Base-by-base conservation (phyloP, 2,888 invertebrate species). In the Limenitis arthemis region DNA sequence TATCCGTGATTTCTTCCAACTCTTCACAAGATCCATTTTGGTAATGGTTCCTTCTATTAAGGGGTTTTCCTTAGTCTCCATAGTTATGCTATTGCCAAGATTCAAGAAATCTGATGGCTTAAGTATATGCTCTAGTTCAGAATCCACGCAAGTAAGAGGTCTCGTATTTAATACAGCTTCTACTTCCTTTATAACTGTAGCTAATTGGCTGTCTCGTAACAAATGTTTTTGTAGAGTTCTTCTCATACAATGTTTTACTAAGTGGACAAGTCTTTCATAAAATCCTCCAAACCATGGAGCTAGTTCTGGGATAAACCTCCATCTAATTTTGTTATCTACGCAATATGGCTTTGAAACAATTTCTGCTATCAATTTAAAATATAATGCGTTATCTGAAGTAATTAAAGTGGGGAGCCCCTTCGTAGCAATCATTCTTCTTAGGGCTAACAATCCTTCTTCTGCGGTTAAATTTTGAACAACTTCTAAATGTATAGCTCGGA, bases 401-500 rank as follows among this genome's bases (percentile, higher is more conserved):
- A 63, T 48, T 1, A 53, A 28, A n/a, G n/a, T n/a, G n/a, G 59
- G 58, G 20, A 47, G 5, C 6, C 58, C 51, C 54, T 57, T 49
- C 5, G 41, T 40, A 12, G 61, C 37, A 8, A 54, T 30, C 34
- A 60, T 58, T 48, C 58, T 40, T 37, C 60, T 56, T 8, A 63
- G 20, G n/a, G 0, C 61, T 9, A 63, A 29, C 9, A 61, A n/a
- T 38, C 60, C 56, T 40, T 63, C 58, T 50, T 61, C 61, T 4
- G 61, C 58, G 5, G 61, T 53, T 5, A 62, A 38, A 38, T 65
- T 57, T 11, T 58, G 54, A 0, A 63, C 61, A 1, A 63, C 53
- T 48, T 65, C 62, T 41, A 65, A 28, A 43, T 63, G 61, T 7
- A 65, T 49, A 1, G 63, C 61, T 49, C 62, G 55, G 5, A 64